Percentiles rank a stretch among this genome's conserved stretches.
phyloP scores from a whole-genome alignment of 2,888 invertebrate genomes.

The Caradrina kadenii region DNA sequence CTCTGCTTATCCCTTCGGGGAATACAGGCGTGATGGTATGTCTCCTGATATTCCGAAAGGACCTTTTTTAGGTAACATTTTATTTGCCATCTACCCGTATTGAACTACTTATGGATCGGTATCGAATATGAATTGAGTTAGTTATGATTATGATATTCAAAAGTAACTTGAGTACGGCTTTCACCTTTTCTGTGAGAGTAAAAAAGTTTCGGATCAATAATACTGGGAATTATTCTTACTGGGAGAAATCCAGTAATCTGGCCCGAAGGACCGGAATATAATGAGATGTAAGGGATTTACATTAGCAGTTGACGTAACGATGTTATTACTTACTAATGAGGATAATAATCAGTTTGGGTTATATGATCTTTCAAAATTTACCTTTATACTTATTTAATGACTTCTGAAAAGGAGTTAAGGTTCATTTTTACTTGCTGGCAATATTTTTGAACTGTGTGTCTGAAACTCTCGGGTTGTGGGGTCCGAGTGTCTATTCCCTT shows the following conservation, averaged over 20 bases:
- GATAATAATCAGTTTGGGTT: background rate
- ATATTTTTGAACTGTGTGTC: too few relatives aligned
- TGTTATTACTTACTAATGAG: background rate
- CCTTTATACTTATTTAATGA: background rate
- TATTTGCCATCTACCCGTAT: background rate
- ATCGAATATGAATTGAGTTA: background rate
- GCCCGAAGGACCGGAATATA: constrained; percentile 3
- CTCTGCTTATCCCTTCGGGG: too few relatives aligned
- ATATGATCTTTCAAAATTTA: background rate
- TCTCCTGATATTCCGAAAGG: background rate
- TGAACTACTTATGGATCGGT: background rate
- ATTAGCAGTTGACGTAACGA: constrained; percentile 7
- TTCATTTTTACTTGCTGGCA: too few relatives aligned
- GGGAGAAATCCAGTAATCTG: constrained; percentile 16
- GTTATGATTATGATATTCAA: background rate
- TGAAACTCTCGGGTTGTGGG: too few relatives aligned
- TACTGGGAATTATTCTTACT: constrained; percentile 10
- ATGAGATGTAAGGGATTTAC: constrained; percentile 2
- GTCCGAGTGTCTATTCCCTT: too few relatives aligned
- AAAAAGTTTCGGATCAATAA: constrained; percentile 10
- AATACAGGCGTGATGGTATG: background rate
- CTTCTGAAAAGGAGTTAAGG: too few relatives aligned
- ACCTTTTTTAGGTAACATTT: background rate
- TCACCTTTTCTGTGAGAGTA: constrained; percentile 5
- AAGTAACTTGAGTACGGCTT: background rate